A percentile compares a stretch with the other conserved stretches of the same genome.
Conservation (phyloP, 1,140 invertebrate genomes). For the Trichonephila clavata region DNA sequence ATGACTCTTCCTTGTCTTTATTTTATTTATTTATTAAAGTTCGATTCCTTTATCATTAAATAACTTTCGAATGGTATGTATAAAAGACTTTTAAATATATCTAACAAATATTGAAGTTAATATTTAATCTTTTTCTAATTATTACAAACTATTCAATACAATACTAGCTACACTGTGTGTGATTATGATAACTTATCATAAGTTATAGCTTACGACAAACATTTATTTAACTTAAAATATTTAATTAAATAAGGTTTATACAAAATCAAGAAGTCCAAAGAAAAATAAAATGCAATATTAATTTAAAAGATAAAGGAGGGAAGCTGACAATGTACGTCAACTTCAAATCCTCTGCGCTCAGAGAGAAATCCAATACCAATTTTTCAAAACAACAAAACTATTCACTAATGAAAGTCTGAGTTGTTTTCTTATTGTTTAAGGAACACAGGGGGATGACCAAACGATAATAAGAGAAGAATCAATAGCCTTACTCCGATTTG, state of each 20-base stretch:
- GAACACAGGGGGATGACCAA: background rate
- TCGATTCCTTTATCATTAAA: too few relatives aligned
- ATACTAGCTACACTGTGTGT: too few relatives aligned
- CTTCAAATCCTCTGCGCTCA: background rate
- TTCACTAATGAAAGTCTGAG: background rate
- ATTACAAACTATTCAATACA: too few relatives aligned
- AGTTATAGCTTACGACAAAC: too few relatives aligned
- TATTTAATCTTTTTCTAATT: too few relatives aligned
- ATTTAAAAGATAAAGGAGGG: background rate
- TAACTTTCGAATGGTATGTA: too few relatives aligned
- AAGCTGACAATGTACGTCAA: background rate
- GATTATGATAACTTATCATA: too few relatives aligned
- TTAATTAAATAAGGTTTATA: background rate
- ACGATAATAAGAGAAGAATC: background rate
- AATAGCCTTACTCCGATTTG: conserved; percentile 88
- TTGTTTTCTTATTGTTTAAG: background rate
- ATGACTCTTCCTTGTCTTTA: too few relatives aligned
- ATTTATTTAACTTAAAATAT: background rate
- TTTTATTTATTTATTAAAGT: too few relatives aligned
- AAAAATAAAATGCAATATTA: background rate
- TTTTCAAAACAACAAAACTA: background rate
- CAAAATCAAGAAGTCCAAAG: background rate
- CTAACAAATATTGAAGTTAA: too few relatives aligned
- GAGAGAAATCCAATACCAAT: background rate
- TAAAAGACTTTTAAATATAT: too few relatives aligned